Evolutionary conservation across 1,140 invertebrate species (phyloP).

Genomic region (Atta texana): DNA sequence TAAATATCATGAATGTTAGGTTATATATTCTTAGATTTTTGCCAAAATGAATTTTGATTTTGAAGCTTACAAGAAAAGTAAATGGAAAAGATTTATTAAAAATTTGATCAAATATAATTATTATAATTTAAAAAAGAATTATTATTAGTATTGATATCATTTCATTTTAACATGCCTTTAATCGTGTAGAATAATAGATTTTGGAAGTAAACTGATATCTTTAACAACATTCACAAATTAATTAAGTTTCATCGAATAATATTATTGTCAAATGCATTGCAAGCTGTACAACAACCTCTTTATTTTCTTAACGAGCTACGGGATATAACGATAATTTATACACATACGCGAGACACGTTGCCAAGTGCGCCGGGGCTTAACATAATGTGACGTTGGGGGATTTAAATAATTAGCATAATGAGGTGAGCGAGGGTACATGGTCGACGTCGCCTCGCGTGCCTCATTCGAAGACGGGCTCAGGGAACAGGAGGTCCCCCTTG

Average conservation of each 20-base stretch:
- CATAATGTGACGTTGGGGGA: slow-evolving; percentile 72
- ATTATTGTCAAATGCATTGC: neutral
- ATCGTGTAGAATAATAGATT: slow-evolving; percentile 5
- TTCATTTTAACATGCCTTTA: neutral
- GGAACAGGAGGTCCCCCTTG: slow-evolving; percentile 57
- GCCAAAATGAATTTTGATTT: no score
- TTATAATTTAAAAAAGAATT: neutral
- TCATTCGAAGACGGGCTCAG: slow-evolving; percentile 69
- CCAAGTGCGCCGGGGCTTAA: slow-evolving; percentile 61
- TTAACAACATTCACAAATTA: slow-evolving; percentile 21
- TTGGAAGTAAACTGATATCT: neutral
- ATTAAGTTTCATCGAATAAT: slow-evolving; percentile 40
- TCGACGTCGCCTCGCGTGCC: slow-evolving; percentile 71
- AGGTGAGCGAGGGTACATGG: slow-evolving; percentile 73
- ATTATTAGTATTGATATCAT: neutral
- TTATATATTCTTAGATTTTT: no score
- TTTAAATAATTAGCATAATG: slow-evolving; percentile 83
- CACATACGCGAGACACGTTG: slow-evolving; percentile 60
- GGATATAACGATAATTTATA: slow-evolving; percentile 71
- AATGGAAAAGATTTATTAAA: neutral
- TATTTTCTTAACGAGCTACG: slow-evolving; percentile 65
- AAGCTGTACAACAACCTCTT: slow-evolving; percentile 35
- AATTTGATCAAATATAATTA: neutral
- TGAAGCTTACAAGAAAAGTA: no score
- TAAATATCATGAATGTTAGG: no score